phyloP scores from a whole-genome alignment of 2,888 invertebrate genomes.

The Chaitophorus viminalis region DNA sequence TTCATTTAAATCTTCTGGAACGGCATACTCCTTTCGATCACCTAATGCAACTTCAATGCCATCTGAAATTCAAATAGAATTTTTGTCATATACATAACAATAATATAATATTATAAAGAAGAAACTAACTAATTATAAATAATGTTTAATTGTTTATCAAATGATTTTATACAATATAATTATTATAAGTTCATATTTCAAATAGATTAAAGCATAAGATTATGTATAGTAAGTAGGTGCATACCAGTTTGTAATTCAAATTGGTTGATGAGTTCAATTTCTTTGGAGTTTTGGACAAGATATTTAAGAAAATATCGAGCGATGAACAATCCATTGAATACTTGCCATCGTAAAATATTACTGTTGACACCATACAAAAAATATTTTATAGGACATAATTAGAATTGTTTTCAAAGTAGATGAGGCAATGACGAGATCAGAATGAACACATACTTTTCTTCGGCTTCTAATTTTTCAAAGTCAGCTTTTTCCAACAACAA shows the following conservation, averaged over 20 bases:
- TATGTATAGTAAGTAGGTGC: neutral
- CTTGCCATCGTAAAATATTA: conserved; percentile 88
- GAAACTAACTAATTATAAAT: too few species aligned
- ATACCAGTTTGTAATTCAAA: conserved; percentile 71
- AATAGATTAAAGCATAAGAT: too few species aligned
- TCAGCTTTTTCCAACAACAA: conserved; percentile 33
- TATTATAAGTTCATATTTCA: too few species aligned
- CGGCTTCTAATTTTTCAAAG: conserved; percentile 30
- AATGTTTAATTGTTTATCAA: too few species aligned
- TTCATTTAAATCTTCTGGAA: conserved; percentile 63
- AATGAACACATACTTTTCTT: conserved; percentile 8
- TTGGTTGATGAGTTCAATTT: conserved; percentile 86
- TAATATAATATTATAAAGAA: too few species aligned
- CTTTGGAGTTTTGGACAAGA: conserved; percentile 88
- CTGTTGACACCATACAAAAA: conserved; percentile 67
- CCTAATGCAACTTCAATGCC: conserved; percentile 54
- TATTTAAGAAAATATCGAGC: conserved; percentile 87
- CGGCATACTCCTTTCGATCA: conserved; percentile 54
- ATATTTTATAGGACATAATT: neutral
- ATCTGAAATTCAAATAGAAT: conserved; percentile 40
- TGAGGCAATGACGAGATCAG: neutral
- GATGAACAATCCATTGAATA: conserved; percentile 91
- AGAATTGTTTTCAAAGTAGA: neutral
- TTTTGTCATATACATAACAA: too few species aligned
- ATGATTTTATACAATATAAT: too few species aligned